Evolutionary conservation across 2,113 vertebrate genomes (phyloP).

Genomic region (Pogona vitticeps): DNA sequence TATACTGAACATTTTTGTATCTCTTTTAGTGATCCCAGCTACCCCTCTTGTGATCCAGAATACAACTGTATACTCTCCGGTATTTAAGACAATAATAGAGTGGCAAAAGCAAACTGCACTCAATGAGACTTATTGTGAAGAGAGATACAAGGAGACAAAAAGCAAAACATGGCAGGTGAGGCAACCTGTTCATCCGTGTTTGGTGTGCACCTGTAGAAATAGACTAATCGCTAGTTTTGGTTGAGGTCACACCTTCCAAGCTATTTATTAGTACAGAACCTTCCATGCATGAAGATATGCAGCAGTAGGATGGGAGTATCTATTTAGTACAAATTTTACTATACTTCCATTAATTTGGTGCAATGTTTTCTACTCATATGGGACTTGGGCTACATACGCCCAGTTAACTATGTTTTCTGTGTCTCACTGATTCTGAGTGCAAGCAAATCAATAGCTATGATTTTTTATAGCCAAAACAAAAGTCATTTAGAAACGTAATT

Average conservation of each 20-base stretch:
- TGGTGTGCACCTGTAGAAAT: neutral
- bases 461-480: neutral
- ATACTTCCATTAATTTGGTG: neutral
- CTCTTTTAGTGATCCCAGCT: conserved; percentile 69
- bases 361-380: neutral
- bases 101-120: conserved; percentile 64
- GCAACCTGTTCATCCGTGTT: neutral
- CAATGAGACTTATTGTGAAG: conserved; percentile 61
- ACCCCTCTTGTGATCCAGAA: conserved; percentile 32
- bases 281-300: neutral
- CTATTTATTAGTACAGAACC: neutral
- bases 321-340: neutral
- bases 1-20: conserved; percentile 25
- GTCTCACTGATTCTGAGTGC: neutral
- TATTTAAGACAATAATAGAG: conserved; percentile 54
- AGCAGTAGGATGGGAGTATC: neutral
- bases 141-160: conserved; percentile 55
- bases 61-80: conserved; percentile 37
- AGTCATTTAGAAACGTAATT: too few species aligned
- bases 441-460: too few species aligned
- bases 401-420: neutral
- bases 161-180: conserved; percentile 69
- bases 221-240: neutral
- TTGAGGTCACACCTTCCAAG: too few species aligned
- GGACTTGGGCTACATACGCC: neutral